phyloP scores from a whole-genome alignment of 2,113 vertebrate genomes.

The Pangasianodon gigas region DNA sequence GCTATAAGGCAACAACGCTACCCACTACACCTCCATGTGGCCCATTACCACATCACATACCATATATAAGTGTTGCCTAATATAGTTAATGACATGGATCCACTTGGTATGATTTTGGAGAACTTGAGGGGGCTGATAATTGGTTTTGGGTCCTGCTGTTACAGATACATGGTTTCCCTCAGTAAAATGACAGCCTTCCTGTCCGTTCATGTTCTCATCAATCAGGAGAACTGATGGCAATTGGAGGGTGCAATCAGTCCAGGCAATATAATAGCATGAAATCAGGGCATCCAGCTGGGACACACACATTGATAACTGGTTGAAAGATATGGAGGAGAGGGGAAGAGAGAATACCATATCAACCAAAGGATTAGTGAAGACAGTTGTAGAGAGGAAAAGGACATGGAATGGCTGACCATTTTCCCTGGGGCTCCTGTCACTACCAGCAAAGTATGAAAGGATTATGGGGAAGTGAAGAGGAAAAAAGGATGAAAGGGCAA shows the following conservation, averaged over 20 bases:
- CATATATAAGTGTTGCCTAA: background rate
- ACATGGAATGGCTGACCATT: background rate
- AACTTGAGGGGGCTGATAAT: background rate
- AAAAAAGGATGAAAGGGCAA: background rate
- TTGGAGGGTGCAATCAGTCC: slow-evolving; percentile 25
- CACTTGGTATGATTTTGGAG: background rate
- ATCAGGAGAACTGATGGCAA: slow-evolving; percentile 20
- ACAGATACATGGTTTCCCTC: background rate
- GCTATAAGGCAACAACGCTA: background rate
- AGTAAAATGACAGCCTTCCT: slow-evolving; percentile 18
- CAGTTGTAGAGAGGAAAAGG: background rate
- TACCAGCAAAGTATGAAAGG: background rate
- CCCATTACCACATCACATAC: background rate
- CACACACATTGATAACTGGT: background rate
- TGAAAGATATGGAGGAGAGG: background rate
- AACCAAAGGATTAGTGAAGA: background rate
- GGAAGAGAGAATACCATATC: background rate
- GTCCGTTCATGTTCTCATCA: background rate
- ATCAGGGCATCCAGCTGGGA: slow-evolving; percentile 16
- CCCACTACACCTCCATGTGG: background rate
- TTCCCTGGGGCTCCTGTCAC: background rate
- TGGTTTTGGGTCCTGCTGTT: background rate
- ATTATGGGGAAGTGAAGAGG: background rate
- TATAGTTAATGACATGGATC: background rate
- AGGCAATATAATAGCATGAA: background rate